Evolutionary conservation across 53 echinoderm and acorn worm genomes (phyloP).

Genomic region (Holothuria scabra): DNA sequence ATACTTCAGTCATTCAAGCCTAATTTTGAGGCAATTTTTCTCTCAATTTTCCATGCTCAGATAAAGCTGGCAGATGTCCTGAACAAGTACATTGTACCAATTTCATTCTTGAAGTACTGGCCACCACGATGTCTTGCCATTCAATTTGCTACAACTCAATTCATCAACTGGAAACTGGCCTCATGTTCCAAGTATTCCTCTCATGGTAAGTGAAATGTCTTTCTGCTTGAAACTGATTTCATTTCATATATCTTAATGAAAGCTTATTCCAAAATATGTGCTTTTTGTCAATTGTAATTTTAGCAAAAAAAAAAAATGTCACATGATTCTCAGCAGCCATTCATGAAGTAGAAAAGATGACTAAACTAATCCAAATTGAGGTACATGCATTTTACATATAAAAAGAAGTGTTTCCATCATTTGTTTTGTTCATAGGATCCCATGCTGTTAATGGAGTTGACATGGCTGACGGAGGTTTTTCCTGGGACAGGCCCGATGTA

Average conservation of each 20-base stretch:
- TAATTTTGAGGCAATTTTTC: no score
- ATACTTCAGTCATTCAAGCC: no score
- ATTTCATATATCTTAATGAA: no score
- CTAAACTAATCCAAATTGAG: no score
- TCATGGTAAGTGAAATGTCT: slow-evolving; percentile 49
- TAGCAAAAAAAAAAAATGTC: no score
- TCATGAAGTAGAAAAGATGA: no score
- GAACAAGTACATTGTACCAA: slow-evolving; percentile 88
- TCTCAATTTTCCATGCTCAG: slow-evolving; percentile 20
- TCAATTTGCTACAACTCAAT: slow-evolving; percentile 99
- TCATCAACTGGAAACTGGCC: slow-evolving; percentile 80
- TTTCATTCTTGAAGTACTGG: slow-evolving; percentile 90
- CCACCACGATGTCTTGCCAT: slow-evolving; percentile 96
- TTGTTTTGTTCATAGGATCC: not conserved
- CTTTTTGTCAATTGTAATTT: no score
- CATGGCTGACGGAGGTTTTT: slow-evolving; percentile 32
- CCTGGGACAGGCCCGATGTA: slow-evolving; percentile 78
- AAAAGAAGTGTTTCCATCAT: not conserved
- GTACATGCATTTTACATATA: no score
- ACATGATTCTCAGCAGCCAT: no score
- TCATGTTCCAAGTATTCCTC: slow-evolving; percentile 4
- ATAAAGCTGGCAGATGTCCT: slow-evolving; percentile 94
- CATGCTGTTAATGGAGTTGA: slow-evolving; percentile 5
- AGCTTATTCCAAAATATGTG: no score
- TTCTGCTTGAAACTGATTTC: no score